phyloP scores from a whole-genome alignment of 1,140 invertebrate species.

The Thrips palmi region DNA sequence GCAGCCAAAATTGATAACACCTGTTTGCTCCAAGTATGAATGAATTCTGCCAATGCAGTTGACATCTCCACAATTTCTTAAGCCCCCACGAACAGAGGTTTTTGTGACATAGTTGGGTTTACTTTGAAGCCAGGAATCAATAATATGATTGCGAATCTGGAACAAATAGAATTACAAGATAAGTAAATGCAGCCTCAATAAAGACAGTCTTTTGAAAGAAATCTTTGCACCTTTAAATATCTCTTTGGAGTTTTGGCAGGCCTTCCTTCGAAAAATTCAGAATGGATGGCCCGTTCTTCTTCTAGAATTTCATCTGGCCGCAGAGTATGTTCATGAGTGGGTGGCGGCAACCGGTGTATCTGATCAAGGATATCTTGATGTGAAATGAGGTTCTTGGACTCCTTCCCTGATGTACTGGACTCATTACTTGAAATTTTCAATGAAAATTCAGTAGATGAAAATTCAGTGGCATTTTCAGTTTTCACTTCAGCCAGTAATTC shows the following conservation, averaged over 20 bases:
- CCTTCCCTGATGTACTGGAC: too few relatives aligned
- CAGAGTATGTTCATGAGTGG: slow-evolving; percentile 26
- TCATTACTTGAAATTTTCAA: too few relatives aligned
- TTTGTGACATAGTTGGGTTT: slow-evolving; percentile 39
- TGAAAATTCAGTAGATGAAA: too few relatives aligned
- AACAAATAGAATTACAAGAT: slow-evolving; percentile 11
- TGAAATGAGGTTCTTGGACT: too few relatives aligned
- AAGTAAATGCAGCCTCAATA: slow-evolving; percentile 9
- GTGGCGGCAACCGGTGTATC: slow-evolving; percentile 16
- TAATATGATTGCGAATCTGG: slow-evolving; percentile 37
- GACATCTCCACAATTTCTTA: slow-evolving; percentile 43
- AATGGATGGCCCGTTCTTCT: slow-evolving; percentile 33
- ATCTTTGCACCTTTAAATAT: slow-evolving; percentile 28
- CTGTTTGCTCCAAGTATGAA: slow-evolving; percentile 38
- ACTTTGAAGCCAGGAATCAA: slow-evolving; percentile 31
- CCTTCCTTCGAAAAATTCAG: slow-evolving; percentile 38
- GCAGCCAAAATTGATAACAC: slow-evolving; percentile 45
- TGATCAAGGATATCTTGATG: slow-evolving; percentile 3
- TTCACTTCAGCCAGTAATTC: too few relatives aligned
- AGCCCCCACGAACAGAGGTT: slow-evolving; percentile 32
- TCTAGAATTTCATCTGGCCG: slow-evolving; percentile 25
- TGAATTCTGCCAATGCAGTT: slow-evolving; percentile 41
- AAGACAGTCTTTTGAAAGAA: slow-evolving; percentile 5
- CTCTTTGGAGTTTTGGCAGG: slow-evolving; percentile 34
- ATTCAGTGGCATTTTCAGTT: too few relatives aligned